Evolutionary conservation across 2,888 invertebrate species (phyloP), one percentile per base, ranked within the genome.

Genomic region (Pachymerium ferrugineum): DNA sequence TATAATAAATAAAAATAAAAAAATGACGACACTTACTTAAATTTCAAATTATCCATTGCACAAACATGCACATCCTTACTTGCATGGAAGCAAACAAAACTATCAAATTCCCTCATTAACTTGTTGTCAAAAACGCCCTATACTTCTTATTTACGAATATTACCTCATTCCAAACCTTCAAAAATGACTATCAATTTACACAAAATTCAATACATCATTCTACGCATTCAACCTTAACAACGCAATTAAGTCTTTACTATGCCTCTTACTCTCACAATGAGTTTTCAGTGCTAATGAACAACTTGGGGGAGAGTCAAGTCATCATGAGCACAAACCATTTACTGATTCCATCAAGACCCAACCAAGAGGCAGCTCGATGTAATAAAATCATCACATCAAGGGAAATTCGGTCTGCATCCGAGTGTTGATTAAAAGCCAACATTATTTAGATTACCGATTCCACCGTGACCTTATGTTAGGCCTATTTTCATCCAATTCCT

Each of bases 241-340:
- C 12, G 54, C 54, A 54, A 54, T 54, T 54, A 54, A 54, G 54
- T 54, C 54, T 54, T 54, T 38, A 22, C 47, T 47, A 6, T 54
- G 54, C 54, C 54, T 54, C 25, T 54, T 54, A 54, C 54, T 54
- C 54, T 25, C 25, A 54, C 54, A 54, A 54, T 54, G 54, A 54
- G 25, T 54, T 54, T 54, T 54, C 54, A 54, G 54, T 54, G 54
- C 54, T 54, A 54, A 54, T 54, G 54, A 54, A 54, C 54, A 54
- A 54, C 25, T 54, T 25, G 54, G 54, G 54, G 54, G 54, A 54
- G 54, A 54, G 54, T 25, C 3, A 25, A 54, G 54, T 25, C 54
- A 54, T 54, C 54, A 54, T 25, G 54, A 54, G 54, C 54, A 54
- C 54, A 54, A 54, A 54, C 54, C 54, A 54, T 54, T 54, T 54